These are phyloP conservation scores for Drosophila pegasa DNA, from an alignment of 2,888 invertebrate genomes.

Conservation along the genomic window DNA sequence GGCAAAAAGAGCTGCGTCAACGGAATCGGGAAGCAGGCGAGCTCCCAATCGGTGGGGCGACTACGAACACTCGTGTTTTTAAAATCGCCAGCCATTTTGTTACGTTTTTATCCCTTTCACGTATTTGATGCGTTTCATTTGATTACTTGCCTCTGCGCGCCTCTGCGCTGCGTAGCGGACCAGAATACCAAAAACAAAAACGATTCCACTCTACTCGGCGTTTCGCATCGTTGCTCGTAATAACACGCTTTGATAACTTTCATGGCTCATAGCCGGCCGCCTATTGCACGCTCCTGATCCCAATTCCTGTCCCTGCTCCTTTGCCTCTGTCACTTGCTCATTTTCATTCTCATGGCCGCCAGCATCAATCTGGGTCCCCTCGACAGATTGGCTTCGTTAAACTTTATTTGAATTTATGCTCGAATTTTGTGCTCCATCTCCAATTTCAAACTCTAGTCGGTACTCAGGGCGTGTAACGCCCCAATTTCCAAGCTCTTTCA, in stretches of 20 bases:
- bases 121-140: constrained; percentile 79
- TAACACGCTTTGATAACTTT: constrained; percentile 84
- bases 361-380: constrained; percentile 34
- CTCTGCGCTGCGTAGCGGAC: constrained; percentile 47
- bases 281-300: constrained; percentile 68
- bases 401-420: constrained; percentile 77
- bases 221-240: constrained; percentile 79
- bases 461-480: constrained; percentile 56
- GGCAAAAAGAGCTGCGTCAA: constrained; percentile 57
- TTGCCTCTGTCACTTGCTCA: not conserved
- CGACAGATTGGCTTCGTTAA: constrained; percentile 77
- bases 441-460: constrained; percentile 60
- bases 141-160: constrained; percentile 73
- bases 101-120: constrained; percentile 67
- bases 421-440: constrained; percentile 56
- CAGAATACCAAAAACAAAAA: constrained; percentile 46
- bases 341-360: constrained; percentile 29
- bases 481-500: not conserved
- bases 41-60: constrained; percentile 14
- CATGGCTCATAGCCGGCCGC: constrained; percentile 80
- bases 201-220: constrained; percentile 49
- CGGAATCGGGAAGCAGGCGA: constrained; percentile 39
- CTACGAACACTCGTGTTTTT: constrained; percentile 39
- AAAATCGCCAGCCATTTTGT: constrained; percentile 73
- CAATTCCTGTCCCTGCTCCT: constrained; percentile 11